Base-by-base conservation (phyloP, 1,140 invertebrate genomes). In the Aleiodes sp. region DNA sequence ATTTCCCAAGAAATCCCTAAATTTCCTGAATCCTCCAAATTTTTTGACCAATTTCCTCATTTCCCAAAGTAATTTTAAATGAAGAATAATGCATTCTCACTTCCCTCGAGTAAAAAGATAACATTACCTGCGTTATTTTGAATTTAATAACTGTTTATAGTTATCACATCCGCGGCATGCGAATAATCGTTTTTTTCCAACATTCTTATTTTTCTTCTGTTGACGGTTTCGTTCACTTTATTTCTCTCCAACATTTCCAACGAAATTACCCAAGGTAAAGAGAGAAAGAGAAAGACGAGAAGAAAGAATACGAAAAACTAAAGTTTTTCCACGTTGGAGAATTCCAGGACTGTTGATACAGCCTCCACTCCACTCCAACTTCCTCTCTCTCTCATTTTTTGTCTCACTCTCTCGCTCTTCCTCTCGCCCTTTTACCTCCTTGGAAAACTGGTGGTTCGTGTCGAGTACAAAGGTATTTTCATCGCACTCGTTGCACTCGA, bases 401-500 rank as follows among this genome's bases (percentile, higher is more conserved):
- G n/a, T n/a, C n/a, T n/a, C n/a, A n/a, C n/a, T n/a, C n/a, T n/a
- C n/a, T n/a, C n/a, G n/a, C n/a, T n/a, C n/a, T n/a, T n/a, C n/a
- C n/a, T n/a, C n/a, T n/a, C n/a, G n/a, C n/a, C n/a, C n/a, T n/a
- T n/a, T 6, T 16, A 52, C 6, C 46, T 52, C 46, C 46, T 52
- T 52, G 46, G 16, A 52, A 52, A 24, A 16, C 26, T 16, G 46
- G 16, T 24, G 46, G 46, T 52, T 52, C 46, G 46, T 52, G 46
- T 52, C 46, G 46, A 52, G 46, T 52, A 52, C 46, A 52, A 52
- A 52, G 46, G 46, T 52, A 52, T 52, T 52, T n/a, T 52, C 46
- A 52, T 52, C 46, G 46, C 46, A 52, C 19, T 52, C 46, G 46
- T 52, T 52, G 46, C 46, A 52, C 46, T 52, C 46, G 46, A 52